Conservation (phyloP, 1,140 invertebrate genomes). For the Ceratosolen fusciceps region DNA sequence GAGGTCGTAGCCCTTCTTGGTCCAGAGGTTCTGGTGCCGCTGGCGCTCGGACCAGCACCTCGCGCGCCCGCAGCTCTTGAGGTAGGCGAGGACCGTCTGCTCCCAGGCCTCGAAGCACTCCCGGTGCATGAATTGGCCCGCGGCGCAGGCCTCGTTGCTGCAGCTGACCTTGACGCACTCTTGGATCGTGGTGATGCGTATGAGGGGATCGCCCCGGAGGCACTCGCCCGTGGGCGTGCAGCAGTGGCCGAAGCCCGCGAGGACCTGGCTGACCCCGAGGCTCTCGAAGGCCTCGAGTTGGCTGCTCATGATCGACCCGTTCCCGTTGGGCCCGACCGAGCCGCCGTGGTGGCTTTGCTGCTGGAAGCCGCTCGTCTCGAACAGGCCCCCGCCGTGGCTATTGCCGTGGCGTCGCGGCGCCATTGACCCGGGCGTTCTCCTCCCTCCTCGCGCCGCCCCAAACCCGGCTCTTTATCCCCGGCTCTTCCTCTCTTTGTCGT, state of each 20-base stretch:
- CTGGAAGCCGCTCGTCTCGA: slow-evolving; percentile 55
- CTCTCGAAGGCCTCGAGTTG: slow-evolving; percentile 50
- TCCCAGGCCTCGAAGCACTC: slow-evolving; percentile 97
- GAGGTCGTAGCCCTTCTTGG: slow-evolving; percentile 96
- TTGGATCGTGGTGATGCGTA: slow-evolving; percentile 71
- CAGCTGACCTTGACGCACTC: slow-evolving; percentile 91
- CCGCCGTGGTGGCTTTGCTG: slow-evolving; percentile 45
- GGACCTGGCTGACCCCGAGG: slow-evolving; percentile 23
- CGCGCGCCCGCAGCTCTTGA: slow-evolving; percentile 90
- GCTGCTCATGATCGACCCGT: neutral
- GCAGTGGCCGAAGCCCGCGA: slow-evolving; percentile 70
- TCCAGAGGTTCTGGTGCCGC: slow-evolving; percentile 95
- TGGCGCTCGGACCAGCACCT: slow-evolving; percentile 95
- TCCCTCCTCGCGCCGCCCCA: neutral
- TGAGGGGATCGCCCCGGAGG: slow-evolving; percentile 77
- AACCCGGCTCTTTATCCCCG: neutral
- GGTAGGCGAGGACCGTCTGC: slow-evolving; percentile 86
- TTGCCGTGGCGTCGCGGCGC: slow-evolving; percentile 67
- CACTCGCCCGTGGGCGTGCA: slow-evolving; percentile 88
- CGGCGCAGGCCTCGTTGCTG: slow-evolving; percentile 92
- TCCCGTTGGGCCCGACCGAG: neutral
- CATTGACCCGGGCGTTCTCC: slow-evolving; percentile 53
- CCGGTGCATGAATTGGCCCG: slow-evolving; percentile 93
- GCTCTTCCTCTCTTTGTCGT: neutral
- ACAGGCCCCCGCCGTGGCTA: slow-evolving; percentile 62